phyloP scores from a whole-genome alignment of 2,797 vertebrate genomes.

The Tinamus major region DNA sequence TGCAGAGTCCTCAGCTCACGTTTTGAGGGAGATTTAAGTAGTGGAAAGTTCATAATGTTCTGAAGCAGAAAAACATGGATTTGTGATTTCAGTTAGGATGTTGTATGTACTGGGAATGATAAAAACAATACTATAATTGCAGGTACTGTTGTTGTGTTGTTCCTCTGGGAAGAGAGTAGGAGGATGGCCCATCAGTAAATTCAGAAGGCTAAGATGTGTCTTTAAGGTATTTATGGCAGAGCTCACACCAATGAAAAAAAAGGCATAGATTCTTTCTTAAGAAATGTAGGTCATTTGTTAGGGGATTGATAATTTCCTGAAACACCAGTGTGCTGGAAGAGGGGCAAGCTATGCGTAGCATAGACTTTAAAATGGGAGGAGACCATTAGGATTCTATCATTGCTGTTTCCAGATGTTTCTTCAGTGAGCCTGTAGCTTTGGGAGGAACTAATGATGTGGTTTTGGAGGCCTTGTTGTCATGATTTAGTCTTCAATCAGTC shows the following conservation, averaged over 20 bases:
- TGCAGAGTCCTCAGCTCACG: background rate
- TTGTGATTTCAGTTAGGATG: background rate
- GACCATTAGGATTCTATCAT: background rate
- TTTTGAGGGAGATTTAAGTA: background rate
- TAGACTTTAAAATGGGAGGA: background rate
- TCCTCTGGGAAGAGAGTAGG: background rate
- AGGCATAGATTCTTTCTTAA: background rate
- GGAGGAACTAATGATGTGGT: background rate
- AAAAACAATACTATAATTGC: background rate
- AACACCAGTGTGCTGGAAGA: background rate
- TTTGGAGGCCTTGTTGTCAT: background rate
- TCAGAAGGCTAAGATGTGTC: background rate
- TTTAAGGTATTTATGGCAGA: background rate
- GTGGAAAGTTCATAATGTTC: background rate
- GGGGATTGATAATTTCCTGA: background rate
- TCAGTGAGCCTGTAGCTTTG: background rate
- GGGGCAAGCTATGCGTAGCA: background rate
- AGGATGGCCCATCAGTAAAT: background rate
- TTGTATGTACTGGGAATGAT: background rate
- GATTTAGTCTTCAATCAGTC: background rate
- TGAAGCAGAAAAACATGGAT: background rate
- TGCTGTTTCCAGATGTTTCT: background rate
- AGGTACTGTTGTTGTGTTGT: background rate
- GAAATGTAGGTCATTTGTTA: background rate
- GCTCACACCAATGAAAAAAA: background rate